phyloP scores from a whole-genome alignment of 2,888 invertebrate genomes.

The Galeruca laticollis region DNA sequence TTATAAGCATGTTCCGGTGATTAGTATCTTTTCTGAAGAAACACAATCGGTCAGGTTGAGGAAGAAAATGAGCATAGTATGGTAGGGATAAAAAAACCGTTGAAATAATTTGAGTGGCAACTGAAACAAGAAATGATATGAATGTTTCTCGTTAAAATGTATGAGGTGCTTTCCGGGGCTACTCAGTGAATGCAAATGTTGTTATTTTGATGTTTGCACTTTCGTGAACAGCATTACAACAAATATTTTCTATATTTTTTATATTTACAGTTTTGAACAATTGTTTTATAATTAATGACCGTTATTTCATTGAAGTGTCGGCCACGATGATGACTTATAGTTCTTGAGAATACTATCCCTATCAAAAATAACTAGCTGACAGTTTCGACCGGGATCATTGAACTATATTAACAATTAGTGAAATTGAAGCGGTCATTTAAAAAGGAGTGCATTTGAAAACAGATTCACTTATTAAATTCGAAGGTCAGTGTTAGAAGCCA shows the following conservation, averaged over 20 bases:
- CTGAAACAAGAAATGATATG: slow-evolving; percentile 34
- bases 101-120: slow-evolving; percentile 32
- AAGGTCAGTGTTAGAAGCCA: too few species aligned
- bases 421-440: too few species aligned
- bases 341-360: too few species aligned
- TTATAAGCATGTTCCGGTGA: slow-evolving; percentile 61
- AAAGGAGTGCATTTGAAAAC: too few species aligned
- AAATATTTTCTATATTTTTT: neutral
- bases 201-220: slow-evolving; percentile 44
- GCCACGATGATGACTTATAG: too few species aligned
- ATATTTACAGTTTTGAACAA: neutral
- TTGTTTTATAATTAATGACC: too few species aligned
- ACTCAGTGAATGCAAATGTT: slow-evolving; percentile 50
- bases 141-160: slow-evolving; percentile 52
- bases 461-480: too few species aligned
- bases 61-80: slow-evolving; percentile 35
- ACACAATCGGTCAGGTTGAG: slow-evolving; percentile 54
- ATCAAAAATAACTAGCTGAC: too few species aligned
- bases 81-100: slow-evolving; percentile 30
- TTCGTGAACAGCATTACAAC: slow-evolving; percentile 12
- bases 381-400: too few species aligned
- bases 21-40: slow-evolving; percentile 61
- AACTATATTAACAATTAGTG: too few species aligned
- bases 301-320: too few species aligned
- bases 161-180: slow-evolving; percentile 44